These are phyloP conservation scores for Pionites leucogaster DNA, from an alignment of 2,113 vertebrate genomes.

Conservation along the genomic window DNA sequence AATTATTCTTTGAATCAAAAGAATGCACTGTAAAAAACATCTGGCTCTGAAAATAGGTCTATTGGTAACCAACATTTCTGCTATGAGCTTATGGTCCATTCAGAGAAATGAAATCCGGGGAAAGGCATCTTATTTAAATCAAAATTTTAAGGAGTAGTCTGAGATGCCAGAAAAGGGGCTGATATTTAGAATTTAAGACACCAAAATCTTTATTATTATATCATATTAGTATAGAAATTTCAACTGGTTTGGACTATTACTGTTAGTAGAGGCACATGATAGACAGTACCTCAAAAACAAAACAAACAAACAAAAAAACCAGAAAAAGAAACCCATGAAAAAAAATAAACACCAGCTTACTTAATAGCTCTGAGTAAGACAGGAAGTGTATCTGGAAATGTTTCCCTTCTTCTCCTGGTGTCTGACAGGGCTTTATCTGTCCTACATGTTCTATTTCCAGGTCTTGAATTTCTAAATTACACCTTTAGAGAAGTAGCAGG, in stretches of 20 bases:
- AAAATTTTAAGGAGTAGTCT: background rate
- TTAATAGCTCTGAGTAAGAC: background rate
- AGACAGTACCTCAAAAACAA: background rate
- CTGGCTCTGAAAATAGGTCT: background rate
- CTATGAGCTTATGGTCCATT: background rate
- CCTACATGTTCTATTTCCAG: background rate
- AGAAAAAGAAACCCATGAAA: background rate
- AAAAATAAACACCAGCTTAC: background rate
- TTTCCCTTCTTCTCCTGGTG: background rate
- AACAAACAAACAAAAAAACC: fast-evolving
- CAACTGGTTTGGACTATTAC: background rate
- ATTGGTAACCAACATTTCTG: background rate
- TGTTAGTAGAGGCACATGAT: background rate
- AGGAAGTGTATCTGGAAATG: background rate
- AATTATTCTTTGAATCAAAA: background rate
- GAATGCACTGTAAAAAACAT: background rate
- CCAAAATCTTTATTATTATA: background rate
- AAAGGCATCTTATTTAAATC: background rate
- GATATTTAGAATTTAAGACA: background rate
- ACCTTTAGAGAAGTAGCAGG: background rate
- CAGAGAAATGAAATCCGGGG: background rate
- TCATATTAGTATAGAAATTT: background rate
- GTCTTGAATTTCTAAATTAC: background rate
- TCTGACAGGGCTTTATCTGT: background rate
- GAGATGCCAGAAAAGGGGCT: background rate